These are phyloP conservation scores for Apotomis turbidana DNA, from an alignment of 2,888 invertebrate species.

Conservation along the genomic window DNA sequence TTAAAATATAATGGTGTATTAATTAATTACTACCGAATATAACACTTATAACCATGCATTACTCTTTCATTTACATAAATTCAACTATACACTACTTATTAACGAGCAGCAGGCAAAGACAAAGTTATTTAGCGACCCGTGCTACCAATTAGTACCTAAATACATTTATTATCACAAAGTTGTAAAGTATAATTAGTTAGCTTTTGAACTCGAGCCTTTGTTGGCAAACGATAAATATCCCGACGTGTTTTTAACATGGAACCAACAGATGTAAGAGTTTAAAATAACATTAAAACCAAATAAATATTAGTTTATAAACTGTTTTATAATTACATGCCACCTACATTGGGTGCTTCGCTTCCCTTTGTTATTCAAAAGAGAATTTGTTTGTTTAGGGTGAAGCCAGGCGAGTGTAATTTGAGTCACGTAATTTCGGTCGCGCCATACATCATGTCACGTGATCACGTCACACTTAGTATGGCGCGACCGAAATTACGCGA, in stretches of 20 bases:
- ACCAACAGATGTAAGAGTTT: background rate
- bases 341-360: background rate
- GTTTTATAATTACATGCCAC: background rate
- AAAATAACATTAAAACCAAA: background rate
- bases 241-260: background rate
- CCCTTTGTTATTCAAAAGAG: no score
- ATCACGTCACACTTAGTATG: no score
- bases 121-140: background rate
- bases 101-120: background rate
- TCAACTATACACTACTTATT: background rate
- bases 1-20: no score
- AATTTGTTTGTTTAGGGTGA: no score
- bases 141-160: background rate
- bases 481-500: no score
- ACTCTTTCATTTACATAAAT: background rate
- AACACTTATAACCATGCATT: no score
- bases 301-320: background rate
- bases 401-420: no score
- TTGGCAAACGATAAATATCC: background rate
- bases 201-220: background rate
- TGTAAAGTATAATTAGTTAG: conserved; percentile 5
- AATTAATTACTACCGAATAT: no score
- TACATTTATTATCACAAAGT: background rate
- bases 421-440: no score
- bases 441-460: no score